A percentile compares a stretch with the other conserved stretches of the same genome.
Conservation (phyloP, 2,113 vertebrate species). For the Lophochroa leadbeateri region DNA sequence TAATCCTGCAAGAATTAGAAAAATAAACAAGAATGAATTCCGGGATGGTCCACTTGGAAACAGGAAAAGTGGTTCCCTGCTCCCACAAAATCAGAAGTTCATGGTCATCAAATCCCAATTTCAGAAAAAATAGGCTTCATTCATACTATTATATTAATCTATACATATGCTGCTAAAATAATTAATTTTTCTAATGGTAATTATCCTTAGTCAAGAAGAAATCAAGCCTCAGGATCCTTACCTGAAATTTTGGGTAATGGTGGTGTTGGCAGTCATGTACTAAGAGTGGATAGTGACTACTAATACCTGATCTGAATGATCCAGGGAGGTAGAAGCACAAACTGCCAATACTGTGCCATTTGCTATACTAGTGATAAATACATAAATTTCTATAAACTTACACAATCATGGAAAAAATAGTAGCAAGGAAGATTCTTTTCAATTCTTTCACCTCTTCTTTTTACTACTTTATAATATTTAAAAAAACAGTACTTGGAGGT, state of each 20-base stretch:
- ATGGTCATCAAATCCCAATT: background rate
- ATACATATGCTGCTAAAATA: background rate
- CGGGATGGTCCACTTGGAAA: background rate
- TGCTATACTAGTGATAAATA: background rate
- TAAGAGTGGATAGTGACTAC: background rate
- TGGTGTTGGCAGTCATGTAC: background rate
- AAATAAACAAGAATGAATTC: background rate
- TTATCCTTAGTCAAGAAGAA: background rate
- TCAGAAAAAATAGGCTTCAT: background rate
- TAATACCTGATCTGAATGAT: background rate
- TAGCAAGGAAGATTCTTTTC: background rate
- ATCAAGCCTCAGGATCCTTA: background rate
- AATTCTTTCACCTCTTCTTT: background rate
- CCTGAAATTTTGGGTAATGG: background rate
- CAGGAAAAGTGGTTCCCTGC: background rate
- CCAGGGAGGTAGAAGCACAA: background rate
- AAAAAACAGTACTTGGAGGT: background rate
- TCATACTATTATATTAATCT: background rate
- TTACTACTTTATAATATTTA: background rate
- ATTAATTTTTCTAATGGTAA: background rate
- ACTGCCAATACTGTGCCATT: background rate
- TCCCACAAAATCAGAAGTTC: background rate
- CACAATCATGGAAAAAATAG: background rate
- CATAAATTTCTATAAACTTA: background rate
- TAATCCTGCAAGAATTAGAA: background rate